phyloP scores from a whole-genome alignment of 2,888 invertebrate species.

The Sminthurinus aureus region DNA sequence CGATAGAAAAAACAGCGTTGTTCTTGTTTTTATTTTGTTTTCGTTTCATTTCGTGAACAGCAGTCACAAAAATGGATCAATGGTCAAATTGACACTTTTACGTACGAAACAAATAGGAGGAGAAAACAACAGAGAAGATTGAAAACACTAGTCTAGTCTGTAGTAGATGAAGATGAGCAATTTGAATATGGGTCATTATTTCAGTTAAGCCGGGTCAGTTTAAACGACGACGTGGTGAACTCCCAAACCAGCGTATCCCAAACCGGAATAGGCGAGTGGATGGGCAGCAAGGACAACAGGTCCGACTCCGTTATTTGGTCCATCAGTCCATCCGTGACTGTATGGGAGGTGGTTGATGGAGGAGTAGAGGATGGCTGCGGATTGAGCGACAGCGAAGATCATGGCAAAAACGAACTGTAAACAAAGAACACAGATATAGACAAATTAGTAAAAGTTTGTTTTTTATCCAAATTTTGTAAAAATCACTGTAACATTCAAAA shows the following conservation, averaged over 20 bases:
- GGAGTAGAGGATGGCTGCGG: slow-evolving; percentile 39
- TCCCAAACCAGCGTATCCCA: background rate
- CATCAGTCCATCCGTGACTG: slow-evolving; percentile 49
- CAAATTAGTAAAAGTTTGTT: background rate
- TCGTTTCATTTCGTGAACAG: slow-evolving; percentile 12
- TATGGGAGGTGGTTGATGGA: slow-evolving; percentile 40
- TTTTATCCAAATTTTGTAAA: background rate
- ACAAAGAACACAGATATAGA: slow-evolving; percentile 8
- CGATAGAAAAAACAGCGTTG: too few relatives aligned
- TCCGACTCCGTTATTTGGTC: slow-evolving; percentile 50
- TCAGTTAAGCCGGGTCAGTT: background rate
- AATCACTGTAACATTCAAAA: background rate
- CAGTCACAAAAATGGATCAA: slow-evolving; percentile 2
- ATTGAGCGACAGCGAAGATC: slow-evolving; percentile 37
- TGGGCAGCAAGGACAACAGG: slow-evolving; percentile 23
- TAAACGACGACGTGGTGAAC: slow-evolving; percentile 18
- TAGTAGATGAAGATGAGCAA: background rate
- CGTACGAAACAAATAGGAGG: background rate
- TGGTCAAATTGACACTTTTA: background rate
- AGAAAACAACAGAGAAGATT: too few relatives aligned
- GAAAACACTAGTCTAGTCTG: background rate
- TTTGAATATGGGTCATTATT: background rate
- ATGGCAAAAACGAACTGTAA: slow-evolving; percentile 43
- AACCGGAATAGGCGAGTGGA: slow-evolving; percentile 31
- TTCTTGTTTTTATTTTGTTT: background rate